These are phyloP conservation scores for Pteronotus mesoamericanus DNA, from an alignment of 2,797 vertebrate species.

Conservation along the genomic window DNA sequence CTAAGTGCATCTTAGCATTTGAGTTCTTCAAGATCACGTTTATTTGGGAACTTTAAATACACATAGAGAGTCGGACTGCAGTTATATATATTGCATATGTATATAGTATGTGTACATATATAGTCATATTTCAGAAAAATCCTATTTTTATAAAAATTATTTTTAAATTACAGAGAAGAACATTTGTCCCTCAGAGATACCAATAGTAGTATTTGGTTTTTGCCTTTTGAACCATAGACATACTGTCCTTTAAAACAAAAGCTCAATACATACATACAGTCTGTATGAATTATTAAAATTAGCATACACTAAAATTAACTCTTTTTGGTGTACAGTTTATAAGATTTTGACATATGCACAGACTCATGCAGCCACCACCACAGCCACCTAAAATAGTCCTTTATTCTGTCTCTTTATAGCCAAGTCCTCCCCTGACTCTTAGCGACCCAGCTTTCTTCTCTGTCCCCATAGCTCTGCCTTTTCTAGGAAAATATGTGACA, in stretches of 20 bases:
- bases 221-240: not conserved
- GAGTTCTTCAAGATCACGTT: not conserved
- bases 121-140: not conserved
- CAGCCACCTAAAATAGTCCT: not conserved
- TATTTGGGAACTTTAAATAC: not conserved
- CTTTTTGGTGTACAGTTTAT: not conserved
- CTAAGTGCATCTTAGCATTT: not conserved
- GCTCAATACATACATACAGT: not conserved
- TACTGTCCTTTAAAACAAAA: not conserved
- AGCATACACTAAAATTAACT: not conserved
- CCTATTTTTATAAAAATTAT: not conserved
- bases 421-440: not conserved
- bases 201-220: not conserved
- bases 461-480: not conserved
- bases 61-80: not conserved
- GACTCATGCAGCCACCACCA: not conserved
- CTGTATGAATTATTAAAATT: not conserved
- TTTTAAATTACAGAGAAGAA: conserved; percentile 33
- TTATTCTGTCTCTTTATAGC: not conserved
- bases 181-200: not conserved
- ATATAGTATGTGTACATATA: not conserved
- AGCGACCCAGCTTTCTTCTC: not conserved
- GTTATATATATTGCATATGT: not conserved
- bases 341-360: not conserved
- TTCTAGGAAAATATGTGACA: not conserved